phyloP scores from a whole-genome alignment of 2,888 invertebrate genomes.

The Leptinotarsa haldemani region DNA sequence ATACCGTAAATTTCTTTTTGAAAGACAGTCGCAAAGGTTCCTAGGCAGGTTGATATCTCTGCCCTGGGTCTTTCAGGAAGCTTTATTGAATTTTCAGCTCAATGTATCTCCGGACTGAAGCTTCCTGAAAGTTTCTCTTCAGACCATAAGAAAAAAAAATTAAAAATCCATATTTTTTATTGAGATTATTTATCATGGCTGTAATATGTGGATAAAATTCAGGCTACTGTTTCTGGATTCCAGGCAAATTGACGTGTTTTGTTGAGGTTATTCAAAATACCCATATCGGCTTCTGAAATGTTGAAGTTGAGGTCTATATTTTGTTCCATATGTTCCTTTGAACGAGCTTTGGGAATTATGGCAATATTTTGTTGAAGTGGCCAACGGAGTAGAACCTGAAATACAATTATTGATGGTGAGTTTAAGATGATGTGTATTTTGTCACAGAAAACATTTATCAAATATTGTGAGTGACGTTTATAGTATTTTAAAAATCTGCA shows the following conservation, averaged over 20 bases:
- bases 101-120: too few relatives aligned
- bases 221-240: constrained; percentile 66
- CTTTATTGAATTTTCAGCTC: too few relatives aligned
- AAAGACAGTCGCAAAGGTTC: too few relatives aligned
- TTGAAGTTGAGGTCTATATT: constrained; percentile 73
- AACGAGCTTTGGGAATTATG: constrained; percentile 75
- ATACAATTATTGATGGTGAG: neutral
- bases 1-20: too few relatives aligned
- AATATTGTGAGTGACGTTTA: too few relatives aligned
- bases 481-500: too few relatives aligned
- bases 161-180: neutral
- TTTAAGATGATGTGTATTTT: too few relatives aligned
- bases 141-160: neutral
- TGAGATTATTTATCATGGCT: too few relatives aligned
- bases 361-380: constrained; percentile 78
- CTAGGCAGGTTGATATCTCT: too few relatives aligned
- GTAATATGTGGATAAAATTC: neutral
- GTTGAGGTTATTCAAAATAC: constrained; percentile 57
- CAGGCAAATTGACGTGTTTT: constrained; percentile 70
- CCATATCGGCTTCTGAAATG: constrained; percentile 70
- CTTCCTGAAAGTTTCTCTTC: too few relatives aligned
- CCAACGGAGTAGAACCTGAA: constrained; percentile 77
- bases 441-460: too few relatives aligned
- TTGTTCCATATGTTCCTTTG: constrained; percentile 69
- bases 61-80: too few relatives aligned